A percentile compares a stretch with the other conserved stretches of the same genome.
Evolutionary conservation across 1,140 invertebrate genomes (phyloP).

Genomic region (Ridgeia piscesae): DNA sequence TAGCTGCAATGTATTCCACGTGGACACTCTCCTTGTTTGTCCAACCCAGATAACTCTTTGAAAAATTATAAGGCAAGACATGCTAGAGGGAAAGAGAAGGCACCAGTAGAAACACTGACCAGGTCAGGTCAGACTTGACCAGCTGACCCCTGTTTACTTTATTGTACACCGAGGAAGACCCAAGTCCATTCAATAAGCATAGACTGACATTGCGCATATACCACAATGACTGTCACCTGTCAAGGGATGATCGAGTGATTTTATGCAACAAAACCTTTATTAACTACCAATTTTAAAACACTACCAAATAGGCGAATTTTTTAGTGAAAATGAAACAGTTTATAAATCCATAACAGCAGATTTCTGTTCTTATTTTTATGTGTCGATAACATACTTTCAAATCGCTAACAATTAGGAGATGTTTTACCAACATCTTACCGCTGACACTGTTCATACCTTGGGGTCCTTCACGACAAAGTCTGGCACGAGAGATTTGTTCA

Average conservation of each 20-base stretch:
- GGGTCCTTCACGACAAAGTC: slow-evolving; percentile 86
- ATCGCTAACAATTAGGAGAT: background rate
- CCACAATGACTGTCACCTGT: no score
- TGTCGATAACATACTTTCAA: background rate
- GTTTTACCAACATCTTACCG: background rate
- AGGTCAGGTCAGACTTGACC: no score
- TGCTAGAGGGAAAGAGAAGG: no score
- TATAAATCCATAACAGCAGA: background rate
- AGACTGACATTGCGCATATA: no score
- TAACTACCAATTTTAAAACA: background rate
- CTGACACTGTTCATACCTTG: slow-evolving; percentile 58
- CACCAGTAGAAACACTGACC: no score
- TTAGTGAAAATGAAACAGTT: background rate
- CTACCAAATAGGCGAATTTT: background rate
- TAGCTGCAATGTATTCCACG: no score
- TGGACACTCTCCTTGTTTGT: no score
- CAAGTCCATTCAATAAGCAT: no score
- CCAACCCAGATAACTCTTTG: no score
- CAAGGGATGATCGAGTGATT: no score
- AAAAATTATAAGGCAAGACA: no score
- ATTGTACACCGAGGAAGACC: background rate
- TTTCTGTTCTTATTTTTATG: background rate
- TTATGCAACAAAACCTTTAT: background rate
- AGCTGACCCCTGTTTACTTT: no score
- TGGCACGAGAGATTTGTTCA: slow-evolving; percentile 80